phyloP scores from a whole-genome alignment of 2,113 vertebrate genomes.

The Sebastes schlegelii region DNA sequence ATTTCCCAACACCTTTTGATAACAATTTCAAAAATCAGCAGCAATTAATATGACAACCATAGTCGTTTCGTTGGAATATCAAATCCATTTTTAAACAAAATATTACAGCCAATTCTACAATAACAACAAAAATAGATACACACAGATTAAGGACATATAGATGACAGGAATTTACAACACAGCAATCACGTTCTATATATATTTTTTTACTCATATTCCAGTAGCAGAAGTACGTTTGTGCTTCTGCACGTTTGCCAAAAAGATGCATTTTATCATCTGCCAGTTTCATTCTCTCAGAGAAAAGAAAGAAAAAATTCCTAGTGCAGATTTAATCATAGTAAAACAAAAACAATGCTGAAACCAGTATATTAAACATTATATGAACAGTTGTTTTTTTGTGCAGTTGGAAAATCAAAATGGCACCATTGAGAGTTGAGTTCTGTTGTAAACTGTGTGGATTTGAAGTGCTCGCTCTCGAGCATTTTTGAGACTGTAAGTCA shows the following conservation, averaged over 20 bases:
- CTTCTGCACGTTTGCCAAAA: conserved; percentile 73
- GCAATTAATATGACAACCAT: conserved; percentile 83
- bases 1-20: conserved; percentile 77
- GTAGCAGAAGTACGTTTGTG: conserved; percentile 76
- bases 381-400: conserved; percentile 69
- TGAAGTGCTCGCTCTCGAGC: conserved; percentile 82
- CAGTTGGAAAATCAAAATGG: conserved; percentile 78
- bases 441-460: conserved; percentile 83
- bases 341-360: conserved; percentile 62
- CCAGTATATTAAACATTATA: conserved; percentile 55
- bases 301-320: conserved; percentile 59
- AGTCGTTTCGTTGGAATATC: conserved; percentile 77
- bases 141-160: conserved; percentile 83
- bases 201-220: conserved; percentile 70
- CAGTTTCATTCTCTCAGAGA: conserved; percentile 67
- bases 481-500: conserved; percentile 69
- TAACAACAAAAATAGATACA: conserved; percentile 82
- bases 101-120: conserved; percentile 84
- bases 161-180: conserved; percentile 86
- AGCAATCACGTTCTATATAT: conserved; percentile 82
- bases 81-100: conserved; percentile 81
- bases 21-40: conserved; percentile 82
- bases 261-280: conserved; percentile 71
- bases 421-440: conserved; percentile 80
- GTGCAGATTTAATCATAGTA: conserved; percentile 69